Evolutionary conservation across 2,888 invertebrate species (phyloP).

Genomic region (Aricia artaxerxes): DNA sequence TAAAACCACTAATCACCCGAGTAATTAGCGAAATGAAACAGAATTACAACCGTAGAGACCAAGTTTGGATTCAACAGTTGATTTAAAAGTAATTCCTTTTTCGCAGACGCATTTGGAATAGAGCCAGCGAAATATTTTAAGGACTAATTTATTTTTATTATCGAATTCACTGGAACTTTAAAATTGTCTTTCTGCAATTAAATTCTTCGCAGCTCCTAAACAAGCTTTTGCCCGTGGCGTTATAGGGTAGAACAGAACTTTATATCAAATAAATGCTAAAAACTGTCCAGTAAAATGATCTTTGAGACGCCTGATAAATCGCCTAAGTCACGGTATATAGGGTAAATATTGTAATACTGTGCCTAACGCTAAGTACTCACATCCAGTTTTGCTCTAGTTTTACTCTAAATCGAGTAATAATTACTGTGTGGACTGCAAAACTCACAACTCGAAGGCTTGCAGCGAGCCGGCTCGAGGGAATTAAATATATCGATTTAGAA

Average conservation of each 20-base stretch:
- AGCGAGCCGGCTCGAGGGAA: no score
- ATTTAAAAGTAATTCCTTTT: slow-evolving; percentile 22
- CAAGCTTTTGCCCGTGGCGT: not conserved
- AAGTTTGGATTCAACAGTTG: slow-evolving; percentile 8
- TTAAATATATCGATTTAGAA: no score
- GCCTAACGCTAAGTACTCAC: no score
- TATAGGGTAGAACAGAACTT: not conserved
- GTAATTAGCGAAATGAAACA: not conserved
- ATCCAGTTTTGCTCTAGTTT: no score
- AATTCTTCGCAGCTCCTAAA: not conserved
- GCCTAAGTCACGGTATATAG: no score
- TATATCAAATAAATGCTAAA: no score
- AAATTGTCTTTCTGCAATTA: slow-evolving; percentile 3
- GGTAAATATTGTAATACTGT: no score
- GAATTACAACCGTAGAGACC: not conserved
- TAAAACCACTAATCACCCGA: not conserved
- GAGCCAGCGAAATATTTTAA: slow-evolving; percentile 9
- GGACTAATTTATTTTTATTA: slow-evolving; percentile 25
- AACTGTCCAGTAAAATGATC: no score
- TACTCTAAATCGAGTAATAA: no score
- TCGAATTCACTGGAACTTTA: slow-evolving; percentile 18
- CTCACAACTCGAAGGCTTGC: no score
- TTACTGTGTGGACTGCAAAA: no score
- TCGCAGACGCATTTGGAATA: slow-evolving; percentile 21
- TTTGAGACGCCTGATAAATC: no score